phyloP scores from a whole-genome alignment of 2,888 invertebrate species.

The Ariolimax columbianus region DNA sequence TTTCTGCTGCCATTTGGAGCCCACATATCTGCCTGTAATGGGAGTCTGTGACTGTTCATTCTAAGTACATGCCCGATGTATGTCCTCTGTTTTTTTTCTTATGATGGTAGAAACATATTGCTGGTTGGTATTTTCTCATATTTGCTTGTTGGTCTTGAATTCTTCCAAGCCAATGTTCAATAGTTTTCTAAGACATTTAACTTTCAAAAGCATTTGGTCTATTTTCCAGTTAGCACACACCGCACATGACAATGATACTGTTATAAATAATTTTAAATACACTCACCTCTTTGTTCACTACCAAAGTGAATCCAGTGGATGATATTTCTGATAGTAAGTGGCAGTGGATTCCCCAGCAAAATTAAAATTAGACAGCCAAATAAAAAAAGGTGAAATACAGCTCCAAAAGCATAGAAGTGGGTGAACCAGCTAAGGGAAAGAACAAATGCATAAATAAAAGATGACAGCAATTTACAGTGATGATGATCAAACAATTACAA shows the following conservation, averaged over 20 bases:
- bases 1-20: too few species aligned
- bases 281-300: background rate
- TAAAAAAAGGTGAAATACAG: background rate
- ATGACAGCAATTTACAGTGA: background rate
- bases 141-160: too few species aligned
- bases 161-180: too few species aligned
- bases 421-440: conserved; percentile 20
- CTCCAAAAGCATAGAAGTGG: conserved; percentile 25
- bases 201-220: too few species aligned
- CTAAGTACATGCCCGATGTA: too few species aligned
- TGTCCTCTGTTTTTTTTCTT: too few species aligned
- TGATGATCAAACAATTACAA: too few species aligned
- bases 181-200: too few species aligned
- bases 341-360: conserved; percentile 13
- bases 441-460: background rate
- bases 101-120: too few species aligned
- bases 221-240: background rate
- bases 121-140: too few species aligned
- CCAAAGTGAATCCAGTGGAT: background rate
- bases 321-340: background rate
- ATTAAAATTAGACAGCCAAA: background rate
- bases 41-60: too few species aligned
- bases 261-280: background rate
- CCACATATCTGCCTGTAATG: too few species aligned
- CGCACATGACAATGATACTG: background rate